These are phyloP conservation scores for Pristionchus fissidentatus DNA, from an alignment of 2,888 invertebrate genomes.

Conservation along the genomic window DNA sequence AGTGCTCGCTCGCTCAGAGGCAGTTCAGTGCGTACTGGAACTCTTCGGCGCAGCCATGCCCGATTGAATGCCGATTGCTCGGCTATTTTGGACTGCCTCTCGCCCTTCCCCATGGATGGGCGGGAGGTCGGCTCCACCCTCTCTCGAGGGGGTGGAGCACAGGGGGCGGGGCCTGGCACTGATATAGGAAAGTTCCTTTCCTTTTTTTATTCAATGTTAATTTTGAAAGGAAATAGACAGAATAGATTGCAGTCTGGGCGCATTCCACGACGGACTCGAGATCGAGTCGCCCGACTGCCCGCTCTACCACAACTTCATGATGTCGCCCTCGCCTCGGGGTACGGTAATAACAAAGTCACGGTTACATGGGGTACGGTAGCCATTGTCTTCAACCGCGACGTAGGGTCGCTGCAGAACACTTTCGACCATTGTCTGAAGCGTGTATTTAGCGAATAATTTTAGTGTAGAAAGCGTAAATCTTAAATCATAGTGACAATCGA, in stretches of 20 bases:
- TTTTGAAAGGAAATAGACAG: background rate
- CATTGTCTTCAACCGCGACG: too few relatives aligned
- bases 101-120: too few relatives aligned
- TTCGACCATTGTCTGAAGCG: background rate
- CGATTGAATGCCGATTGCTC: too few relatives aligned
- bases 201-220: background rate
- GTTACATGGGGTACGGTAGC: too few relatives aligned
- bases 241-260: conserved; percentile 63
- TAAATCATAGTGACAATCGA: background rate
- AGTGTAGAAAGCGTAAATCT: background rate
- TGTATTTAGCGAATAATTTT: background rate
- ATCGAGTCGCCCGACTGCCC: conserved; percentile 62
- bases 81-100: too few relatives aligned
- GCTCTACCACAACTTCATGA: conserved; percentile 65
- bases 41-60: too few relatives aligned
- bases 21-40: too few relatives aligned
- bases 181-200: background rate
- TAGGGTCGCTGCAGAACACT: too few relatives aligned
- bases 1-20: too few relatives aligned
- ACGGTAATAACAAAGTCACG: background rate
- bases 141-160: too few relatives aligned
- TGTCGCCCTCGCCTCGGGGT: conserved; percentile 54
- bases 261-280: conserved; percentile 68
- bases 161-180: too few relatives aligned
- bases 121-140: too few relatives aligned